Base-by-base conservation (phyloP, 2,888 invertebrate genomes). In the Carcina quercana region DNA sequence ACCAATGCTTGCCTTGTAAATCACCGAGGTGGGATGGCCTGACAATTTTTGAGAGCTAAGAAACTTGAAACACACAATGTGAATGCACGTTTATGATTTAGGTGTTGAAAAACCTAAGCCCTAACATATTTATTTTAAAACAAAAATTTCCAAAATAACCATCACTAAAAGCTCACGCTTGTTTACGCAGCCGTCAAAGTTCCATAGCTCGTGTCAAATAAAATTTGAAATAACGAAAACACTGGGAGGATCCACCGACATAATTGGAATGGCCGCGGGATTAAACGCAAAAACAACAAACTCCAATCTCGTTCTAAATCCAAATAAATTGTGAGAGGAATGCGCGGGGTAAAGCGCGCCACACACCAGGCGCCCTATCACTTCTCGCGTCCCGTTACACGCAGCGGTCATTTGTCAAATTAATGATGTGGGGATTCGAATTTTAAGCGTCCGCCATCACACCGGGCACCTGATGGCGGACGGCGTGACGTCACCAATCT, bases 361-460 rank as follows among this genome's bases (percentile, higher is more conserved):
- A 45, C 51, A 47, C 56, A 47, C 59, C 47, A 51, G 46, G 47
- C 47, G 29, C 35, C 33, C 34, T 40, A 25, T 32, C 26, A 20
- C 51, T 45, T 47, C 51, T 52, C 53, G 46, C 58, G 50, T 53
- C 45, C 56, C 58, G 55, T 56, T 57, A 54, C 58, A 48, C 53
- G 53, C 53, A 37, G 37, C 43, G 50, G 45, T 60, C 74, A 75
- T 80, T 75, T 78, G 74, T 78, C 76, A 76, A 72, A 69, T 66
- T 76, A 76, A 80, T 74, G 73, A 71, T 59, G 63, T 58, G 58
- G 60, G 67, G 65, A 66, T 72, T 56, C 57, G 68, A 66, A 65
- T 69, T 75, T 70, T 57, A 61, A 58, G 56, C 58, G 54, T 54
- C 50, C 55, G 58, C 59, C 64, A n/a, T n/a, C n/a, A n/a, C n/a